phyloP scores from a whole-genome alignment of 1,140 invertebrate species.

The Lepidurus arcticus region DNA sequence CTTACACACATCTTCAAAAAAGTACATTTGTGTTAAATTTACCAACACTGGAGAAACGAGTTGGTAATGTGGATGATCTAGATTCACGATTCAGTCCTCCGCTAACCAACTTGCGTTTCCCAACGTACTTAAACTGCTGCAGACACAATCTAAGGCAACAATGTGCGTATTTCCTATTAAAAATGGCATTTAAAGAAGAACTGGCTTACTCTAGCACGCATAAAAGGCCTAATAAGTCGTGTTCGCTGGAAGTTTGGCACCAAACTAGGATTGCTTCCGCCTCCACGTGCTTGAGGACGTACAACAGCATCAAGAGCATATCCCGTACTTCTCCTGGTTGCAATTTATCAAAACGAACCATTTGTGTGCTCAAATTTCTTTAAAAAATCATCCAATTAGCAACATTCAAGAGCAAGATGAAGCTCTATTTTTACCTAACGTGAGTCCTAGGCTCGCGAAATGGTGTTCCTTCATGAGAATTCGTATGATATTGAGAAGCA shows the following conservation, averaged over 20 bases:
- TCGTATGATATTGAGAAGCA: conserved; percentile 41
- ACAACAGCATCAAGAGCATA: conserved; percentile 81
- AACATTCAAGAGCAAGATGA: conserved; percentile 35
- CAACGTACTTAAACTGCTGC: conserved; percentile 81
- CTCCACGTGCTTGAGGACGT: conserved; percentile 80
- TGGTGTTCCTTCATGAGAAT: conserved; percentile 9
- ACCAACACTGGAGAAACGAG: conserved; percentile 48
- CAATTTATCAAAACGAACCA: conserved; percentile 66
- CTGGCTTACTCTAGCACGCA: conserved; percentile 65
- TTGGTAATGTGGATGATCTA: conserved; percentile 68
- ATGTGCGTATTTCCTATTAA: conserved; percentile 32
- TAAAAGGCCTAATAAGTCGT: conserved; percentile 71
- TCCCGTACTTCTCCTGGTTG: conserved; percentile 71
- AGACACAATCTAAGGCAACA: conserved; percentile 61
- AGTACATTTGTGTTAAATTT: background rate
- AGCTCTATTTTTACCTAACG: conserved; percentile 30
- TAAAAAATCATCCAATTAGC: background rate
- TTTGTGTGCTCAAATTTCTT: conserved; percentile 23
- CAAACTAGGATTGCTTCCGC: conserved; percentile 82
- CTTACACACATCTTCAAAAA: background rate
- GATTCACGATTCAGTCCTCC: conserved; percentile 44
- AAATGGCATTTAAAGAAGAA: conserved; percentile 41
- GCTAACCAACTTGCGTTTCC: conserved; percentile 64
- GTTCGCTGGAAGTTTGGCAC: conserved; percentile 76
- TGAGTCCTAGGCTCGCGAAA: background rate